A percentile compares a stretch with the other conserved stretches of the same genome.
These are phyloP conservation scores for Platichthys flesus DNA, from an alignment of 2,113 vertebrate species.

Conservation along the genomic window DNA sequence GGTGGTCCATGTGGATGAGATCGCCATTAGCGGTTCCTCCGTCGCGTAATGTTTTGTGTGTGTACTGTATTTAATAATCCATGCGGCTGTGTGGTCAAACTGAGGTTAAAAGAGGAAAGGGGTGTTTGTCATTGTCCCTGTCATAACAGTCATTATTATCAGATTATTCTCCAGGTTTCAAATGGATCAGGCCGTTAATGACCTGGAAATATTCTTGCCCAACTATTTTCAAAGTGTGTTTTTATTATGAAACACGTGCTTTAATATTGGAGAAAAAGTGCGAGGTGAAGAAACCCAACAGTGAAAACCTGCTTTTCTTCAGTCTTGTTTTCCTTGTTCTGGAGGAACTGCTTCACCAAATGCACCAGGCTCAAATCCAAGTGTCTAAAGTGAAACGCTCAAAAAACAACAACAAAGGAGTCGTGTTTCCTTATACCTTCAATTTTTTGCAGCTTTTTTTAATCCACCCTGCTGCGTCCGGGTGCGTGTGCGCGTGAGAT, in stretches of 20 bases:
- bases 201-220: no score
- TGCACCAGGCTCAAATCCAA: no score
- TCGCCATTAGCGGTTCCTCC: constrained; percentile 59
- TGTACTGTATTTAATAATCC: constrained; percentile 54
- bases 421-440: constrained; percentile 17
- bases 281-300: neutral
- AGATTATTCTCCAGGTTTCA: constrained; percentile 4
- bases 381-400: neutral
- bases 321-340: neutral
- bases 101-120: neutral
- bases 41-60: constrained; percentile 33
- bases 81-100: constrained; percentile 26
- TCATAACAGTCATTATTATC: constrained; percentile 42
- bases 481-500: constrained; percentile 51
- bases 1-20: constrained; percentile 66
- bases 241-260: neutral
- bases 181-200: neutral
- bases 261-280: neutral
- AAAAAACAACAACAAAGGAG: neutral
- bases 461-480: constrained; percentile 24
- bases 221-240: no score
- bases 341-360: neutral
- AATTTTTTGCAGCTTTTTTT: constrained; percentile 33
- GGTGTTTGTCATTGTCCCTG: constrained; percentile 22
- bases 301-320: constrained; percentile 3